Percentiles rank a stretch among this genome's conserved stretches.
phyloP scores from a whole-genome alignment of 2,797 vertebrate genomes.

The Microctenopoma steveboyesi region DNA sequence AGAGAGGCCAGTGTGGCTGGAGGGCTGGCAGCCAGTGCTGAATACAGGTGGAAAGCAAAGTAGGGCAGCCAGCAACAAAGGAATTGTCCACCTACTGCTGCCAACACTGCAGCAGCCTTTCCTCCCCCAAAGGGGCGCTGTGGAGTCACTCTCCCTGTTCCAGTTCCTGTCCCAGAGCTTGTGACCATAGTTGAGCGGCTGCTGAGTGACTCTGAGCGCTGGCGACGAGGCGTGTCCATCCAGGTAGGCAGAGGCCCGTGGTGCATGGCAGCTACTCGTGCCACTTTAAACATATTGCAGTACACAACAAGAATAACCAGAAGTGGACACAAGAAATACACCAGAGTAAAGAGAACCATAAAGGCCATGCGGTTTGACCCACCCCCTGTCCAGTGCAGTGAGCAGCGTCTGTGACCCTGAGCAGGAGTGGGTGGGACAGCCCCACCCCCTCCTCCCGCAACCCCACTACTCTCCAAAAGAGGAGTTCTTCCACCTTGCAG shows the following conservation, averaged over 20 bases:
- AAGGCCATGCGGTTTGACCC: constrained; percentile 92
- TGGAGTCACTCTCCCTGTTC: constrained; percentile 88
- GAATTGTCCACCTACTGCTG: constrained; percentile 95
- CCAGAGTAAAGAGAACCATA: constrained; percentile 91
- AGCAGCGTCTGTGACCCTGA: constrained; percentile 86
- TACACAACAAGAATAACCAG: constrained; percentile 95
- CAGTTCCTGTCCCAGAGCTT: constrained; percentile 82
- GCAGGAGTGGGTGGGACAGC: constrained; percentile 65
- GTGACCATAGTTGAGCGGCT: constrained; percentile 97
- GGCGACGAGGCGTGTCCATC: constrained; percentile 92
- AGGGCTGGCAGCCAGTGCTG: constrained; percentile 86
- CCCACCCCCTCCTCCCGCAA: constrained; percentile 62
- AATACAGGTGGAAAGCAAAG: constrained; percentile 96
- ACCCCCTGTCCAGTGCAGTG: constrained; percentile 91
- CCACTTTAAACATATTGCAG: constrained; percentile 99
- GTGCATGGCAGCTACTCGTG: constrained; percentile 96
- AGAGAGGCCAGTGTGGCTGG: constrained; percentile 86
- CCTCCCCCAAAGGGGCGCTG: constrained; percentile 93
- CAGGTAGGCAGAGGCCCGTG: constrained; percentile 94
- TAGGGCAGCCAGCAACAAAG: constrained; percentile 98
- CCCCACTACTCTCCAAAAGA: constrained; percentile 67
- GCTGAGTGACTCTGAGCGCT: constrained; percentile 93
- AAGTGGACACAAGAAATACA: constrained; percentile 95
- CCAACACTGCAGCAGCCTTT: constrained; percentile 92
- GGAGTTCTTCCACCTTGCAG: constrained; percentile 83